Base-by-base conservation (phyloP, 2,888 invertebrate species). In the Drymonia ruficornis region DNA sequence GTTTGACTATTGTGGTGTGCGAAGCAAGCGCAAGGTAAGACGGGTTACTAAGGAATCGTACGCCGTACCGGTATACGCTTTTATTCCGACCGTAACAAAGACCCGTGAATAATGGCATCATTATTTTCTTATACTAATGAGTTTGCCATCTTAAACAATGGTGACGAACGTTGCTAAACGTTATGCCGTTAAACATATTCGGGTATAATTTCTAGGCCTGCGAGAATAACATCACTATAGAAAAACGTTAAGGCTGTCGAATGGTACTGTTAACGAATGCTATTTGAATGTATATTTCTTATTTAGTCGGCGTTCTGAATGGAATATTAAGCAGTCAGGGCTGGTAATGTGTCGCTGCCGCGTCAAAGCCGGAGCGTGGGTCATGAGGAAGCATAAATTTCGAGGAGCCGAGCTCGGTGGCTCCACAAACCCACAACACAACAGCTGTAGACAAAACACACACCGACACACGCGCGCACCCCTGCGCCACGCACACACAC, bases 381-480 rank as follows among this genome's bases (percentile, higher is more conserved):
- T 86, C 91, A 90, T 88, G 89, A 88, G 89, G 90, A 90, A 89
- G 90, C 87, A 90, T 91, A 91, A 86, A 91, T 90, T 89, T 88
- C 86, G 85, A 84, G 79, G 73, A 86, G 85, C 79, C 89, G 81
- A 88, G 67, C 77, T 53, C 54, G 60, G 78, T 78, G 81, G 82
- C 80, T 82, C 80, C 78, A 89, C 84, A 84, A 86, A 84, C 84
- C 86, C 80, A 86, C 86, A 91, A 86, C 79, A 86, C 86, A 91
- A 86, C 91, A 92, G 91, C 91, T 91, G 91, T 92, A 88, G 85
- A 85, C 84, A 80, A 74, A 81, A 85, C 77, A 74, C 80, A 57
- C 66, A 83, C 83, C 49, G 83, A 89, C 89, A 89, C 89, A 86
- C 75, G 80, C 80, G 63, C 73, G 83, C 88, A 86, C 89, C 91